These are phyloP conservation scores for Candidula unifasciata DNA, from an alignment of 2,888 invertebrate species.

Conservation along the genomic window DNA sequence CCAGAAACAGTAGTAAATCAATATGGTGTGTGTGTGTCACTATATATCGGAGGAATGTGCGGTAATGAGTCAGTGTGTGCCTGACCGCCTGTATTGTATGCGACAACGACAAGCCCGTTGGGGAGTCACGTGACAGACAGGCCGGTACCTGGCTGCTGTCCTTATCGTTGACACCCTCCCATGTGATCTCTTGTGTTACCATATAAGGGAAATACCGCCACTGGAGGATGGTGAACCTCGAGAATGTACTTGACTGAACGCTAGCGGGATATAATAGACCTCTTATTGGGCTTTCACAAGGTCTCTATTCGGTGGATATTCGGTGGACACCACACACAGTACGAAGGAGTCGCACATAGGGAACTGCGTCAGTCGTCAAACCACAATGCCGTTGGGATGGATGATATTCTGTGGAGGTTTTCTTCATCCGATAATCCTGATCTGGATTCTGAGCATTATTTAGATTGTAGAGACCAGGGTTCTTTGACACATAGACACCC, in stretches of 20 bases:
- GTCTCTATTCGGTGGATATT: too few species aligned
- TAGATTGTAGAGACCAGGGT: too few species aligned
- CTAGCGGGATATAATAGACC: background rate
- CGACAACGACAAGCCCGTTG: slow-evolving; percentile 11
- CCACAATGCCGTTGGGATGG: too few species aligned
- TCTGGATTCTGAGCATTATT: too few species aligned
- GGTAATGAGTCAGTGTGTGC: slow-evolving; percentile 36
- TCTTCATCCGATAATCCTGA: too few species aligned
- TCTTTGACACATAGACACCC: too few species aligned
- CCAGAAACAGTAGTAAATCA: too few species aligned
- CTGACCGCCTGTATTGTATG: slow-evolving; percentile 38
- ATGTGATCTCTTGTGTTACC: background rate
- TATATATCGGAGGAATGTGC: slow-evolving; percentile 9
- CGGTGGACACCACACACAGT: too few species aligned
- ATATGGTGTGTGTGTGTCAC: background rate
- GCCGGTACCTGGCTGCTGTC: slow-evolving; percentile 50
- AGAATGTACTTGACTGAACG: background rate
- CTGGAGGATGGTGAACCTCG: background rate
- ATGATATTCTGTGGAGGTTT: too few species aligned
- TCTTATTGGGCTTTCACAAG: background rate
- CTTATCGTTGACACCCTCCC: slow-evolving; percentile 23
- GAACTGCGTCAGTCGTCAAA: too few species aligned
- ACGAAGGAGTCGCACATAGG: too few species aligned
- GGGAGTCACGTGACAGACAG: slow-evolving; percentile 42
- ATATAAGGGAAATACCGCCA: slow-evolving; percentile 34